Conservation (phyloP, 2,113 vertebrate species). For the Brevimyrus niger region DNA sequence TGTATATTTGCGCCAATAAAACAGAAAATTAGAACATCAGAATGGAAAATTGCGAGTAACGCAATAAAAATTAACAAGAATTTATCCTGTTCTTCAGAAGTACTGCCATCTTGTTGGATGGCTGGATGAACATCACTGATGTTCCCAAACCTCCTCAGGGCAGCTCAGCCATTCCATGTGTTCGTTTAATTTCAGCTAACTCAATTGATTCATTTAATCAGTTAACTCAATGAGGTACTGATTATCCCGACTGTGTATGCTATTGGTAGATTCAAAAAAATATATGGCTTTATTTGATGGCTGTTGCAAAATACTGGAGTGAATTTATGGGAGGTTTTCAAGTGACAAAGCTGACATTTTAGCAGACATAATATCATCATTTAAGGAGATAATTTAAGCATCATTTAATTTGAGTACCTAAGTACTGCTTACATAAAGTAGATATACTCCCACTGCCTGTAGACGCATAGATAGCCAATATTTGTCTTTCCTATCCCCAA, state of each 20-base stretch:
- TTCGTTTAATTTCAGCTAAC: not conserved
- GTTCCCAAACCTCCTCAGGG: not conserved
- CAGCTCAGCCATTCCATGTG: not conserved
- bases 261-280: not conserved
- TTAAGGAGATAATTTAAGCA: not conserved
- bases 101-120: not conserved
- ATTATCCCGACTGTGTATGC: not conserved
- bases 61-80: no score
- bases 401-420: not conserved
- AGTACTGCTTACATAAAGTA: not conserved
- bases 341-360: not conserved
- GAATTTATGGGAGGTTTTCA: not conserved
- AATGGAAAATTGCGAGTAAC: not conserved
- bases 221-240: not conserved
- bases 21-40: not conserved
- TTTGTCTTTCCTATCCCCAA: conserved; percentile 17
- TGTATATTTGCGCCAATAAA: not conserved
- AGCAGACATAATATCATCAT: not conserved
- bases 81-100: not conserved
- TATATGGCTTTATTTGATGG: not conserved
- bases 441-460: not conserved
- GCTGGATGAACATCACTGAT: not conserved
- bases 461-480: not conserved
- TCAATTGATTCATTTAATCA: not conserved
- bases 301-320: not conserved